These are phyloP conservation scores for Metaphire vulgaris DNA, from an alignment of 1,140 invertebrate genomes.

Conservation along the genomic window DNA sequence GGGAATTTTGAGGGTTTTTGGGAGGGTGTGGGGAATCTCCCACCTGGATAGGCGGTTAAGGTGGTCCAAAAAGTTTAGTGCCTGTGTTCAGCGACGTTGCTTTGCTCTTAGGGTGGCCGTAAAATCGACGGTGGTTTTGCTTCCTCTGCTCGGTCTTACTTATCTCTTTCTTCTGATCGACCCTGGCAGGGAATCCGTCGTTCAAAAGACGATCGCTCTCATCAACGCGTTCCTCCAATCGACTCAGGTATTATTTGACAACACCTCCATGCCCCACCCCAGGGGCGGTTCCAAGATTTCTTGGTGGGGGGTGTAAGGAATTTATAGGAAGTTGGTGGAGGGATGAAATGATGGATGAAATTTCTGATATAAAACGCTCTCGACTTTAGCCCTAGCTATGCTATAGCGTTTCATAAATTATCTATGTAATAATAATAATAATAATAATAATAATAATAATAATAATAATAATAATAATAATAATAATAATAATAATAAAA, in stretches of 20 bases:
- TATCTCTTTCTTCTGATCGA: conserved; percentile 54
- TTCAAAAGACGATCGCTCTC: conserved; percentile 14
- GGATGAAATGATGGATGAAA: background rate
- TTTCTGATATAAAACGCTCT: background rate
- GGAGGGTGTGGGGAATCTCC: no score
- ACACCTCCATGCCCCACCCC: background rate
- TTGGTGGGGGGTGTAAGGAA: background rate
- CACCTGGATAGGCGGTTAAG: no score
- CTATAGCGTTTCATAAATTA: background rate
- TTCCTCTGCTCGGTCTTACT: conserved; percentile 58
- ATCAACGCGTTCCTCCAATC: conserved; percentile 28
- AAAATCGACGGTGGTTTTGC: conserved; percentile 56
- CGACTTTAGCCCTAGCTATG: background rate
- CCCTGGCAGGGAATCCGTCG: conserved; percentile 4
- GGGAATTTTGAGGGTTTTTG: no score
- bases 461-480: no score
- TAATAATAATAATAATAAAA: no score
- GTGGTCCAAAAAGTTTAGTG: background rate
- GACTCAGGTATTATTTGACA: conserved; percentile 7
- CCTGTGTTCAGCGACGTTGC: background rate
- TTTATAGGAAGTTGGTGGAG: background rate
- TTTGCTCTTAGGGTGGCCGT: conserved; percentile 53
- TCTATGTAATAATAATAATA: background rate
- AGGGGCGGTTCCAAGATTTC: background rate
- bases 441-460: background rate